A percentile compares a stretch with the other conserved stretches of the same genome.
These are phyloP conservation scores for Cyprinodon variegatus DNA, from an alignment of 2,113 vertebrate species.

Conservation along the genomic window DNA sequence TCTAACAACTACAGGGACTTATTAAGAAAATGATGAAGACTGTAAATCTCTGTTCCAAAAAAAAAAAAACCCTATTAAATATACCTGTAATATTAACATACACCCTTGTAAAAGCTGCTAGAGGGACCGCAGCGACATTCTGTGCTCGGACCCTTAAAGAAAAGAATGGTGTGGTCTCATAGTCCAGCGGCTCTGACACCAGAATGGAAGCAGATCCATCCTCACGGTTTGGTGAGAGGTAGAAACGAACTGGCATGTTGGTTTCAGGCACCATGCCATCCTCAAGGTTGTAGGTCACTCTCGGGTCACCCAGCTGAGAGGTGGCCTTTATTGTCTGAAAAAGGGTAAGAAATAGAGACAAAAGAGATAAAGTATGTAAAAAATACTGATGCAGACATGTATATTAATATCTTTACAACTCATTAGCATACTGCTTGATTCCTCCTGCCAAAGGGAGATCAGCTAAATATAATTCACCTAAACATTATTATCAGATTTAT, in stretches of 20 bases:
- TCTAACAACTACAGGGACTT: background rate
- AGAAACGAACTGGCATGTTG: conserved; percentile 90
- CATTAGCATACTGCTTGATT: too few species aligned
- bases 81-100: conserved; percentile 88
- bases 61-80: background rate
- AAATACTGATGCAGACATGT: background rate
- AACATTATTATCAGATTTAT: too few species aligned
- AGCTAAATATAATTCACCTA: too few species aligned
- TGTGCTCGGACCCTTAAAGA: conserved; percentile 86
- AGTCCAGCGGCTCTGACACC: conserved; percentile 88
- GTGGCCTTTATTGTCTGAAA: conserved; percentile 87
- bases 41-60: background rate
- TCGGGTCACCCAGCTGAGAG: conserved; percentile 87
- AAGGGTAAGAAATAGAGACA: background rate
- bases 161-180: conserved; percentile 85
- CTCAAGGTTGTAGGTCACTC: conserved; percentile 88
- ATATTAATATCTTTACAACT: too few species aligned
- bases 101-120: conserved; percentile 86
- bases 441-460: too few species aligned
- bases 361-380: background rate
- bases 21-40: background rate
- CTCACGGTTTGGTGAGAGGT: conserved; percentile 88
- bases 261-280: conserved; percentile 89
- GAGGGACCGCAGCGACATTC: conserved; percentile 87
- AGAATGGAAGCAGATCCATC: conserved; percentile 88